Evolutionary conservation across 1,140 invertebrate genomes (phyloP), one percentile per base, ranked within the genome.

Genomic region (Drosophila pallidifrons): DNA sequence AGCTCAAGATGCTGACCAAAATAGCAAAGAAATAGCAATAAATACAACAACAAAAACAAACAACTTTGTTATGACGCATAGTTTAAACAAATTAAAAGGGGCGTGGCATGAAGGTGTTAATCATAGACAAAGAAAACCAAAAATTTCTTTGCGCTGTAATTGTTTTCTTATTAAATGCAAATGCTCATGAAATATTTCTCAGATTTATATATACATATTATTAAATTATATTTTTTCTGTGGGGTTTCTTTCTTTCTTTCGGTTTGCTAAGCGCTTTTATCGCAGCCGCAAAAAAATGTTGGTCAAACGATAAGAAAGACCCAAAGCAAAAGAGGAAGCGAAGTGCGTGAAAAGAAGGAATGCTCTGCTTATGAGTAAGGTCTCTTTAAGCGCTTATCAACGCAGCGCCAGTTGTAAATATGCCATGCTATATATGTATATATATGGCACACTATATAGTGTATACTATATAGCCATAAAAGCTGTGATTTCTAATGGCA

Each of bases 31-130:
- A 43, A 71, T 10, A 58, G 28, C 30, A 32, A 32, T 6, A 32
- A 8, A 11, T 58, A 57, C 32, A 71, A 77, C 8, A 35, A 73
- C 3, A 4, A 38, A 38, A 20, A 25, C 20, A 38, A 38, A 38
- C 35, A 38, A 25, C 25, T 60, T 58, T 41, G 51, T 25, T 49
- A 68, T 85, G 81, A 85, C 81, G 83, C 69, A 59, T 64, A 10
- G 32, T 78, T 66, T 67, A 73, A 82, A 74, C 79, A 67, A 71
- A 71, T 78, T 55, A 2, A 5, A 11, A 25, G 20, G 61, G 35
- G 57, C 51, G 71, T 61, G 71, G 71, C 38, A 2, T 16, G 1
- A 6, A 69, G 67, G 81, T 85, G 81, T 83, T 83, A 85, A 85
- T 83, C 77, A 83, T 63, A 51, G 16, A 28, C 15, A 28, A 15